Conservation (phyloP, 2,888 invertebrate genomes). For the Candidula unifasciata region DNA sequence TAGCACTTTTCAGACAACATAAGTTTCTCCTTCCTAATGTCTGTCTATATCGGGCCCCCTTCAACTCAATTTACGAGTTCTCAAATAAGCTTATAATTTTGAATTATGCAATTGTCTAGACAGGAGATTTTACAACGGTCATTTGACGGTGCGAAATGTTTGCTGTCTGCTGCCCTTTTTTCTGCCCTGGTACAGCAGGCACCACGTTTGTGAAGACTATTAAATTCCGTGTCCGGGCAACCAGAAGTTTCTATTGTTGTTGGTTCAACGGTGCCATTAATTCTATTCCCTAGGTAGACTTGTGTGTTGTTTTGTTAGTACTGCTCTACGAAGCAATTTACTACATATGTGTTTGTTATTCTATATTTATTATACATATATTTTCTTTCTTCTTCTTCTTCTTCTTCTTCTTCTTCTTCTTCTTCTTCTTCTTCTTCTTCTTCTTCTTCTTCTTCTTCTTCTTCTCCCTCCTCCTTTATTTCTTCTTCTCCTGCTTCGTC, state of each 20-base stretch:
- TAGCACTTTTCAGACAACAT: too few relatives aligned
- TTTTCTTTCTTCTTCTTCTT: neutral
- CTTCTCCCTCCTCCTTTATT: neutral
- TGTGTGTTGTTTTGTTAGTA: too few relatives aligned
- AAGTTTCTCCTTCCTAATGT: neutral
- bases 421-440: neutral
- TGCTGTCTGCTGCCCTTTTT: neutral
- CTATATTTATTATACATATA: too few relatives aligned
- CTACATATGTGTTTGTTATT: neutral
- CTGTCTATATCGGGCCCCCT: neutral
- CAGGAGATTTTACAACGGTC: neutral
- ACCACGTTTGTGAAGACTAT: neutral
- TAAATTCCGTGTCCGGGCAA: neutral
- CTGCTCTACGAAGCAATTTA: neutral
- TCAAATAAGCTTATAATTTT: conserved; percentile 31
- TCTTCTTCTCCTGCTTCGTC: neutral
- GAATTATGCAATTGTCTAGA: conserved; percentile 34
- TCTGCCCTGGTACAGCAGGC: neutral
- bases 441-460: neutral
- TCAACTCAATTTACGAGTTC: neutral
- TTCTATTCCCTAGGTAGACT: neutral
- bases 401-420: neutral
- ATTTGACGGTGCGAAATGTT: neutral
- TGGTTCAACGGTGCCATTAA: neutral
- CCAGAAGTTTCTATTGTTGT: neutral